Percentiles rank a stretch among this genome's conserved stretches.
phyloP scores from a whole-genome alignment of 2,113 vertebrate genomes.

The Osmerus eperlanus region DNA sequence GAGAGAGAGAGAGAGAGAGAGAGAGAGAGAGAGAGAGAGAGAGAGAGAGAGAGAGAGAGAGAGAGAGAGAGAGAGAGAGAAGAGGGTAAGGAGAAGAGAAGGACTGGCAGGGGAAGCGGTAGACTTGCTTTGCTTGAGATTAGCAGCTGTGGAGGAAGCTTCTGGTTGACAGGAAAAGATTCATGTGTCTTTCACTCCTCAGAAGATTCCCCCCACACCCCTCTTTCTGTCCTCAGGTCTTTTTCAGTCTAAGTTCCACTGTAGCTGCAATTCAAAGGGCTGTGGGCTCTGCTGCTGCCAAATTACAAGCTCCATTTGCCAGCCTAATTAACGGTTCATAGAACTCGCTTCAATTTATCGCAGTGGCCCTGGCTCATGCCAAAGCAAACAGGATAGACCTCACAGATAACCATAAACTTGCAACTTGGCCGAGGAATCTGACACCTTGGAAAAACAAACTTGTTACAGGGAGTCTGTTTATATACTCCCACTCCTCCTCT shows the following conservation, averaged over 20 bases:
- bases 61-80: too few species aligned
- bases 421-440: constrained; percentile 56
- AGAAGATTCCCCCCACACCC: constrained; percentile 11
- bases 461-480: constrained; percentile 67
- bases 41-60: too few species aligned
- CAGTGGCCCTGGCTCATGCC: constrained; percentile 49
- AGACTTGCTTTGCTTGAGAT: constrained; percentile 49
- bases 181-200: constrained; percentile 34
- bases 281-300: constrained; percentile 61
- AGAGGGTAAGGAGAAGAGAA: constrained; percentile 27
- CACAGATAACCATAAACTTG: constrained; percentile 63
- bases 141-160: constrained; percentile 49
- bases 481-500: constrained; percentile 34
- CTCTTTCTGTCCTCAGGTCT: constrained; percentile 34
- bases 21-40: not conserved
- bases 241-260: constrained; percentile 50
- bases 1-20: not conserved
- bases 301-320: constrained; percentile 74
- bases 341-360: constrained; percentile 66
- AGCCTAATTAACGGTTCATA: constrained; percentile 73
- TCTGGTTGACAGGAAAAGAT: constrained; percentile 30
- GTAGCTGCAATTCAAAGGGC: constrained; percentile 64
- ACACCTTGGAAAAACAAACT: constrained; percentile 72
- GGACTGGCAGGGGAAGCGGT: constrained; percentile 44
- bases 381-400: constrained; percentile 69